These are phyloP conservation scores for Argyrosomus japonicus DNA, from an alignment of 2,113 vertebrate species.

Conservation along the genomic window DNA sequence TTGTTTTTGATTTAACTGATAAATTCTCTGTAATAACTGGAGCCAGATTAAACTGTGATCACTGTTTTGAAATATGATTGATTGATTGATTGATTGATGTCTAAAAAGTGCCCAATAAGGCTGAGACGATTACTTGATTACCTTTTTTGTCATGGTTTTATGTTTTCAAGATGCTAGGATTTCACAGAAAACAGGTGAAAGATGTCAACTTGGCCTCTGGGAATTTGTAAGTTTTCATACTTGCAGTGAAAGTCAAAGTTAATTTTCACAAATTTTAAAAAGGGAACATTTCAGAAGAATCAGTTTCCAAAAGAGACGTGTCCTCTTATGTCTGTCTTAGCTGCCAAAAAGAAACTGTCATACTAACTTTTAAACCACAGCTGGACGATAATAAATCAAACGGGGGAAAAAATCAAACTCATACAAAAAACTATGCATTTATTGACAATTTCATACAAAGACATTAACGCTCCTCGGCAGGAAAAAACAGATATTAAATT, in stretches of 20 bases:
- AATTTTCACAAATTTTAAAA: too few species aligned
- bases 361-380: neutral
- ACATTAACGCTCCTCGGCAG: slow-evolving; percentile 23
- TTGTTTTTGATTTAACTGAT: neutral
- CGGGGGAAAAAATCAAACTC: neutral
- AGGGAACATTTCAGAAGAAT: too few species aligned
- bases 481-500: slow-evolving; percentile 49
- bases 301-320: too few species aligned
- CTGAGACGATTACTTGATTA: neutral
- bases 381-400: neutral
- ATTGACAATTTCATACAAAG: slow-evolving; percentile 80
- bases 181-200: neutral
- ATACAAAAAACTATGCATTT: slow-evolving; percentile 83
- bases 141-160: neutral
- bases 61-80: neutral
- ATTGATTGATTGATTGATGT: neutral
- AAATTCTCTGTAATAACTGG: slow-evolving; percentile 17
- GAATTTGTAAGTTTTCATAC: too few species aligned
- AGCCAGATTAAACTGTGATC: neutral
- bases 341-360: too few species aligned
- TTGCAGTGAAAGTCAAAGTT: too few species aligned
- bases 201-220: neutral
- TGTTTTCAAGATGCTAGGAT: neutral
- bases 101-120: neutral
- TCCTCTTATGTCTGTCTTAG: too few species aligned